Base-by-base conservation (phyloP, 2,888 invertebrate genomes). In the Caprella mutica region DNA sequence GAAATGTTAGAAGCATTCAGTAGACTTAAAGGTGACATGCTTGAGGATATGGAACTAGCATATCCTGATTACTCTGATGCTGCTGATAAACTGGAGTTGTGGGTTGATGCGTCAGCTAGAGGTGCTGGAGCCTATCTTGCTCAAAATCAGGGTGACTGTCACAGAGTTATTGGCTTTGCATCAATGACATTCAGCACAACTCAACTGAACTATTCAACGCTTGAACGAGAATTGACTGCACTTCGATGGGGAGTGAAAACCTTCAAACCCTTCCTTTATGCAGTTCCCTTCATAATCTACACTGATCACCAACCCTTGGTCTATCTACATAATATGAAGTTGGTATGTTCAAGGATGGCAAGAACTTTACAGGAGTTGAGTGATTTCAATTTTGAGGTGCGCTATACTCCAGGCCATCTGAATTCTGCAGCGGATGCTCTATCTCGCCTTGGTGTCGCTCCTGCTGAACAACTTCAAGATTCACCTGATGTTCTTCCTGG, bases 241-340 rank as follows among this genome's bases (percentile, higher is more conserved):
- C 6, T 43, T 5, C 19, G 17, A 9, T 43, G 23, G 43, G 43
- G 43, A 5, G 17, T 43, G 9, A 43, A 43, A 23, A 43, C 17
- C 23, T 43, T 43, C 5, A 43, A 21, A n/a, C 43, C 43, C 5
- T 43, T 43, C 23, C 23, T 9, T 8, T 43, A 43, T 43, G 40
- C 24, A 8, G 26, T 43, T 5, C 5, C 17, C 21, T 43, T 43
- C 23, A 21, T 21, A 4, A 23, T 43, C 6, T 43, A 43, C 26
- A 43, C 43, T 21, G 43, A 40, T 21, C 40, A 40, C 21, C 40
- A 40, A 21, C 40, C 40, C 6, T 21, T 40, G 5, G 40, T 40
- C 5, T 40, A 40, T 21, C 40, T 40, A 19, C 40, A 40, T 40
- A 40, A 40, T 40, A 40, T 40, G 40, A 40, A 40, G n/a, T n/a